Evolutionary conservation across 2,797 vertebrate species (phyloP).

Genomic region (Aeoliscus strigatus): DNA sequence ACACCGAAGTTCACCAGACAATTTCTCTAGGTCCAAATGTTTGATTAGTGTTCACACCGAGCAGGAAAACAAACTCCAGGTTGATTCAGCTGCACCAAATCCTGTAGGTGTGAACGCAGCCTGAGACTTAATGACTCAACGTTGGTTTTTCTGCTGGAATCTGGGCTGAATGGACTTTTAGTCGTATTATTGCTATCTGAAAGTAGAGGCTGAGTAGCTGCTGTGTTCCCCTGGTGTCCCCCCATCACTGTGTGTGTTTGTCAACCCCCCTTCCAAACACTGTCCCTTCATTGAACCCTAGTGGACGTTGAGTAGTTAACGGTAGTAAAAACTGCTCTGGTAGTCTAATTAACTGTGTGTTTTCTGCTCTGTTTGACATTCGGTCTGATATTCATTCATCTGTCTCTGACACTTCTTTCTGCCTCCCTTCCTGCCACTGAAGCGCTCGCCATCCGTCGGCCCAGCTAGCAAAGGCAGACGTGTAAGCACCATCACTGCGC

Average conservation of each 20-base stretch:
- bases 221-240: conserved; percentile 17
- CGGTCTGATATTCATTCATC: conserved; percentile 45
- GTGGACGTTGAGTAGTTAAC: conserved; percentile 1
- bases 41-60: too few species aligned
- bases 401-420: conserved; percentile 59
- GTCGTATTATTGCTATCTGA: too few species aligned
- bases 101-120: too few species aligned
- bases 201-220: too few species aligned
- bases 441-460: conserved; percentile 93
- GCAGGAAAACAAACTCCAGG: too few species aligned
- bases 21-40: too few species aligned
- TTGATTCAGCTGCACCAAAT: too few species aligned
- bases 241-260: conserved; percentile 12
- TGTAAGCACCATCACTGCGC: conserved; percentile 83
- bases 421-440: conserved; percentile 65
- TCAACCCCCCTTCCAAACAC: conserved; percentile 5
- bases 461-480: conserved; percentile 97
- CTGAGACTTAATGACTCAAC: too few species aligned
- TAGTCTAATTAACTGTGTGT: conserved; percentile 30
- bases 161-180: too few species aligned
- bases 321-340: not conserved
- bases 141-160: too few species aligned
- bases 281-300: conserved; percentile 8
- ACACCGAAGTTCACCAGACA: too few species aligned
- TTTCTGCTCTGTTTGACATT: conserved; percentile 30